Conservation (phyloP, 2,113 vertebrate genomes). For the Myanophis thanlyinensis region DNA sequence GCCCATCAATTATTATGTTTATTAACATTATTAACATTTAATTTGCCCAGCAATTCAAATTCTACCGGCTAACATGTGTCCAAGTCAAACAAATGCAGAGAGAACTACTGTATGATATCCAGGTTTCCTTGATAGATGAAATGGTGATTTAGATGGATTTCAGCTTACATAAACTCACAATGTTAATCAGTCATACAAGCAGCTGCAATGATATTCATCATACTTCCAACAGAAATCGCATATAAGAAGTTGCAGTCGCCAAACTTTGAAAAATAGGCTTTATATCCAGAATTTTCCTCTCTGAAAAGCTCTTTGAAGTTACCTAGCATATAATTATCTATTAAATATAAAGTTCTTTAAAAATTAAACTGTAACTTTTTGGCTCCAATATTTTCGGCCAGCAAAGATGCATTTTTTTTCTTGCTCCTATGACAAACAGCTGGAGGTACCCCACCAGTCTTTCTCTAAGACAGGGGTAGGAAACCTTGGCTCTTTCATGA, state of each 20-base stretch:
- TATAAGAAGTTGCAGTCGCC: conserved; percentile 18
- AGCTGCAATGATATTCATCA: neutral
- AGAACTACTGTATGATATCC: neutral
- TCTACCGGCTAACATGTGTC: neutral
- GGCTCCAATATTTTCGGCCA: rapidly evolving
- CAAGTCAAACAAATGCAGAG: neutral
- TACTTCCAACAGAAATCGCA: neutral
- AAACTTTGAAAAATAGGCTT: neutral
- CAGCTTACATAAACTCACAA: neutral
- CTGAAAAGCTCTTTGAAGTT: neutral
- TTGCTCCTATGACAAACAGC: neutral
- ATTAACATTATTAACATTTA: neutral
- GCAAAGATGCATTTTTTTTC: neutral
- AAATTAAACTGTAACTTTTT: neutral
- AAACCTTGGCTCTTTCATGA: no score
- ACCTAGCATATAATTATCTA: neutral
- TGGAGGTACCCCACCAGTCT: conserved; percentile 14
- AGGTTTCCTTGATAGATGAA: neutral
- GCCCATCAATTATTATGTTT: neutral
- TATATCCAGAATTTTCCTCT: neutral
- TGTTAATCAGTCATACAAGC: neutral
- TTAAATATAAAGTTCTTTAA: neutral
- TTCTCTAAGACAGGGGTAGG: no score
- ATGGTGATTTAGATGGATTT: neutral
- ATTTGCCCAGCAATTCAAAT: neutral